Percentiles rank a stretch among this genome's conserved stretches.
Evolutionary conservation across 2,888 invertebrate species (phyloP).

Genomic region (Agrotis clavis): DNA sequence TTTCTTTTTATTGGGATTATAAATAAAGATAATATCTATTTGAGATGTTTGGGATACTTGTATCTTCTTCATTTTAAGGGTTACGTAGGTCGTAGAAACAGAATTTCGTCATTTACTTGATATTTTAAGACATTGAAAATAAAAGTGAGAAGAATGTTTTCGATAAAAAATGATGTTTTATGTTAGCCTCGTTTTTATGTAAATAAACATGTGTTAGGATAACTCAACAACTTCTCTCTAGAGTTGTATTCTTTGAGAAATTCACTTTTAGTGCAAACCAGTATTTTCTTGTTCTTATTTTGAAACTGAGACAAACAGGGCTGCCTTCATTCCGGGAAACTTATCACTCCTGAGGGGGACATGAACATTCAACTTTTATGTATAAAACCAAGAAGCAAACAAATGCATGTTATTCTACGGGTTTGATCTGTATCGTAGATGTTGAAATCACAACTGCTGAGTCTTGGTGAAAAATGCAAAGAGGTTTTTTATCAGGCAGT

Average conservation of each 20-base stretch:
- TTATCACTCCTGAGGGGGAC: constrained; percentile 32
- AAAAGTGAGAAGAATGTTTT: not conserved
- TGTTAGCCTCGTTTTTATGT: too few species aligned
- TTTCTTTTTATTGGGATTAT: constrained; percentile 64
- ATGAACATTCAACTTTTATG: constrained; percentile 31
- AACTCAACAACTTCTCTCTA: too few species aligned
- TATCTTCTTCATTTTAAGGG: constrained; percentile 10
- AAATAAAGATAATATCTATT: constrained; percentile 58
- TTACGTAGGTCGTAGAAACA: not conserved
- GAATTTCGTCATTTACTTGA: not conserved
- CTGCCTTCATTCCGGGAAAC: constrained; percentile 32
- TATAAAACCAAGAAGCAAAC: constrained; percentile 14
- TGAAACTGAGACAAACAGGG: constrained; percentile 3
- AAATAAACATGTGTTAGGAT: too few species aligned
- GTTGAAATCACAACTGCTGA: not conserved
- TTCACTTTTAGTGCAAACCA: not conserved
- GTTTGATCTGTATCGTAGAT: constrained; percentile 1
- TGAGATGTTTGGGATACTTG: constrained; percentile 15
- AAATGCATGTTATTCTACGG: constrained; percentile 13
- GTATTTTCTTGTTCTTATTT: constrained; percentile 1
- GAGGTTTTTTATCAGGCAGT: not conserved
- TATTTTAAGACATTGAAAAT: too few species aligned
- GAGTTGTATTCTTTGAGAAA: not conserved
- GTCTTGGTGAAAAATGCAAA: not conserved
- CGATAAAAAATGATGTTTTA: not conserved